phyloP scores from a whole-genome alignment of 2,888 invertebrate genomes.

The Scelioninae gen. 1 region DNA sequence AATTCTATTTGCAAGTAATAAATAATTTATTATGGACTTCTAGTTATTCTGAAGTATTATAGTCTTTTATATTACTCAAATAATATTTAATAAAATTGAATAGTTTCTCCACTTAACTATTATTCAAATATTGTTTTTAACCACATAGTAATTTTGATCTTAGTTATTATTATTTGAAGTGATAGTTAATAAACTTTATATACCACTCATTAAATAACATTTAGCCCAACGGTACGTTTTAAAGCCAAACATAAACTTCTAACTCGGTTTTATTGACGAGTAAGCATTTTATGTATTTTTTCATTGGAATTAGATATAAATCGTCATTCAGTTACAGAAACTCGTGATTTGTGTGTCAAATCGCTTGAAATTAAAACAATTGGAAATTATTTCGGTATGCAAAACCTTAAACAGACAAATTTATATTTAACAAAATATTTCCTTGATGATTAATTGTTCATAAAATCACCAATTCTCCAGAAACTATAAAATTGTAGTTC shows the following conservation, averaged over 20 bases:
- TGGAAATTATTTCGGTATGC: background rate
- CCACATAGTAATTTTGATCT: background rate
- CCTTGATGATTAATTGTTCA: conserved; percentile 4
- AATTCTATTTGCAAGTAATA: too few relatives aligned
- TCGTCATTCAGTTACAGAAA: background rate
- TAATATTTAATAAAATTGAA: too few relatives aligned
- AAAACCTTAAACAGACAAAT: background rate
- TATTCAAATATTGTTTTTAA: too few relatives aligned
- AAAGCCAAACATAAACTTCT: conserved; percentile 10
- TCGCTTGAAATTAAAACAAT: background rate
- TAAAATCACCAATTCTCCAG: conserved; percentile 1
- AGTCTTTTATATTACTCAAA: too few relatives aligned
- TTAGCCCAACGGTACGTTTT: conserved; percentile 6
- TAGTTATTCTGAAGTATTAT: too few relatives aligned
- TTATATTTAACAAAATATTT: background rate
- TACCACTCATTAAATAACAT: background rate
- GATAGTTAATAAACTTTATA: conserved; percentile 1
- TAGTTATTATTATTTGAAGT: background rate
- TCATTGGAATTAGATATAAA: conserved; percentile 13
- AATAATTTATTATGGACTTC: too few relatives aligned
- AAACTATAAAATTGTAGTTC: conserved; percentile 13
- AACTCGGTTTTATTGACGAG: conserved; percentile 8
- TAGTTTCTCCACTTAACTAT: too few relatives aligned
- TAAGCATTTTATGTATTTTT: conserved; percentile 2
- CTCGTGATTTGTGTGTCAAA: background rate